Base-by-base conservation (phyloP, 2,888 invertebrate genomes). In the Labia minor region DNA sequence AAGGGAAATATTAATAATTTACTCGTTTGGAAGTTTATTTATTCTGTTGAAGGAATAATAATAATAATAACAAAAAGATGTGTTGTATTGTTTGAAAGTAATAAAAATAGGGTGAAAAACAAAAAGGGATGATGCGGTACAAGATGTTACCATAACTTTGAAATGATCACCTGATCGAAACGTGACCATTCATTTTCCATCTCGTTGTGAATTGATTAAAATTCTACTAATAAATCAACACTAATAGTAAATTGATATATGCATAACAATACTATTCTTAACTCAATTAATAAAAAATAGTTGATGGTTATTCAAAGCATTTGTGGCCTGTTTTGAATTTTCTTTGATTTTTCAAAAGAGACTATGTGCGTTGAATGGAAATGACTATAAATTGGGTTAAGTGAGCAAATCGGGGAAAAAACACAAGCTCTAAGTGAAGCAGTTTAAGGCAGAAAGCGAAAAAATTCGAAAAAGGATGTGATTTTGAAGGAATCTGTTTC, bases 1-100 rank as follows among this genome's bases (percentile, higher is more conserved):
- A 33, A 67, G 65, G 67, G 67, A 67, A 67, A 68, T 70, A 67
- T 68, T 70, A 70, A 70, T 70, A 70, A 70, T 68, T 70, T 67
- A 63, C 65, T 69, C 69, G 69, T 69, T 69, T 67, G 61, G 21
- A 68, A 65, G 68, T 68, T 69, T 69, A 68, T 68, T 26, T 8
- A 8, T 6, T 26, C 26, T 67, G 61, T 49, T 19, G 68, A 21
- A 62, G 37, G 49, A 65, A 65, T 61, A 66, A 66, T 64, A 64
- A 66, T 64, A 64, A 49, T 49, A 49, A 49, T 49, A 33, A 33
- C 33, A 49, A 49, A 66, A 64, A 61, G 16, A 63, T 68, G 21
- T 26, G n/a, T 68, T 68, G 68, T 66, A 66, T 66, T 64, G 68
- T 61, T 64, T 62, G 64, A 66, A 64, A 16, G 61, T 63, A 63